phyloP scores from a whole-genome alignment of 1,140 invertebrate genomes.

The Ips typographus region DNA sequence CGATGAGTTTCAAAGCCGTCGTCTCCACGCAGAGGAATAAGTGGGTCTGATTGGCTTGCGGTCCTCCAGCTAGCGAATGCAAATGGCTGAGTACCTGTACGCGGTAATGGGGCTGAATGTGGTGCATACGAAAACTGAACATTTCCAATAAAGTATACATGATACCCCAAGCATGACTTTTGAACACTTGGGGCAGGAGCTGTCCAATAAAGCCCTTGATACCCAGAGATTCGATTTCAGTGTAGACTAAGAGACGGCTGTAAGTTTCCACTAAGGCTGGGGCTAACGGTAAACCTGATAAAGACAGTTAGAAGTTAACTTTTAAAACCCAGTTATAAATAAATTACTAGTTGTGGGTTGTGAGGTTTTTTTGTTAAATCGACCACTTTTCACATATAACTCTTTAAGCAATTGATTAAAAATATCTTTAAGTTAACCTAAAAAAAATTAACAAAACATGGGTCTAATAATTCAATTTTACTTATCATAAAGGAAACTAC shows the following conservation, averaged over 20 bases:
- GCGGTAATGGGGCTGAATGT: conserved; percentile 93
- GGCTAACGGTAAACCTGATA: conserved; percentile 63
- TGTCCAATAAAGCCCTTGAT: conserved; percentile 96
- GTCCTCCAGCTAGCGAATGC: conserved; percentile 83
- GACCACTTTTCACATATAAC: no score
- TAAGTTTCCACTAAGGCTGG: conserved; percentile 95
- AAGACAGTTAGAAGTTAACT: background rate
- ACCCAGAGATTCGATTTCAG: conserved; percentile 94
- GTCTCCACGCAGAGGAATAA: conserved; percentile 93
- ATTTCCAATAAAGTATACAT: conserved; percentile 93
- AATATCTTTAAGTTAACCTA: no score
- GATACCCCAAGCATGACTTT: conserved; percentile 91
- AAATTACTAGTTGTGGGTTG: no score
- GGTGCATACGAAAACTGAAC: conserved; percentile 95
- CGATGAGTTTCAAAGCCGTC: conserved; percentile 87
- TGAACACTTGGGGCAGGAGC: conserved; percentile 85
- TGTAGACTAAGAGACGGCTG: conserved; percentile 88
- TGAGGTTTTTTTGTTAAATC: no score
- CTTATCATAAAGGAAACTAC: no score
- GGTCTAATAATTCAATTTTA: no score
- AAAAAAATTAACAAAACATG: no score
- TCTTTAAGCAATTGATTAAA: no score
- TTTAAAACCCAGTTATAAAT: no score
- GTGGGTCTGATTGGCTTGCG: conserved; percentile 93
- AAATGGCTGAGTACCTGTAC: conserved; percentile 89